Conservation (phyloP, 1,140 invertebrate genomes). For the Aphidius gifuensis region DNA sequence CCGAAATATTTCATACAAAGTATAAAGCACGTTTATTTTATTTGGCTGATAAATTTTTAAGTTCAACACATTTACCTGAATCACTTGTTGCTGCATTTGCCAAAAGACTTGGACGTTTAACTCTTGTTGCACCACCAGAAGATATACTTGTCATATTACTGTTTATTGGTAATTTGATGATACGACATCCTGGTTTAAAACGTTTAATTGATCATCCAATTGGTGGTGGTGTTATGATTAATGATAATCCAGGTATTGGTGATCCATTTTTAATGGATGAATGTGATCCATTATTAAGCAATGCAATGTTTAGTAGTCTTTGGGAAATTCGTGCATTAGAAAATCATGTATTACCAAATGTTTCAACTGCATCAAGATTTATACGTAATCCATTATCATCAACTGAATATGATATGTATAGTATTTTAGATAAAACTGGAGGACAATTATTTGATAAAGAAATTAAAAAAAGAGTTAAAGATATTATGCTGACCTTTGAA, state of each 20-base stretch:
- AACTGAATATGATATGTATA: slow-evolving; percentile 66
- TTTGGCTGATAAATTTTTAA: slow-evolving; percentile 85
- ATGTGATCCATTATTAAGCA: slow-evolving; percentile 70
- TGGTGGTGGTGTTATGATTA: slow-evolving; percentile 44
- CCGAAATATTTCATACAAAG: slow-evolving; percentile 85
- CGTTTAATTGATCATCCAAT: slow-evolving; percentile 66
- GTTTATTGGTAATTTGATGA: slow-evolving; percentile 83
- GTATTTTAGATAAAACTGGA: slow-evolving; percentile 60
- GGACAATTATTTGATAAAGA: slow-evolving; percentile 64
- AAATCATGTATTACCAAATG: slow-evolving; percentile 70
- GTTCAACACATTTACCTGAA: slow-evolving; percentile 91
- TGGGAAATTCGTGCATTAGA: slow-evolving; percentile 86
- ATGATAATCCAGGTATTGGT: slow-evolving; percentile 36
- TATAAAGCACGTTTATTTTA: slow-evolving; percentile 85
- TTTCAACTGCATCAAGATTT: slow-evolving; percentile 67
- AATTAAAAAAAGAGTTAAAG: slow-evolving; percentile 60
- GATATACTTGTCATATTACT: slow-evolving; percentile 77
- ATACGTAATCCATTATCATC: slow-evolving; percentile 66
- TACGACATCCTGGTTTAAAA: slow-evolving; percentile 82
- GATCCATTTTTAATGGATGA: slow-evolving; percentile 86
- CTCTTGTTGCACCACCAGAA: slow-evolving; percentile 76
- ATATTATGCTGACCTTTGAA: slow-evolving; percentile 64
- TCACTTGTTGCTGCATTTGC: slow-evolving; percentile 89
- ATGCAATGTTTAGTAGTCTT: slow-evolving; percentile 81
- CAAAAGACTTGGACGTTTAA: slow-evolving; percentile 81